Evolutionary conservation across 2,888 invertebrate genomes (phyloP).

Genomic region (Frankliniella intonsa): DNA sequence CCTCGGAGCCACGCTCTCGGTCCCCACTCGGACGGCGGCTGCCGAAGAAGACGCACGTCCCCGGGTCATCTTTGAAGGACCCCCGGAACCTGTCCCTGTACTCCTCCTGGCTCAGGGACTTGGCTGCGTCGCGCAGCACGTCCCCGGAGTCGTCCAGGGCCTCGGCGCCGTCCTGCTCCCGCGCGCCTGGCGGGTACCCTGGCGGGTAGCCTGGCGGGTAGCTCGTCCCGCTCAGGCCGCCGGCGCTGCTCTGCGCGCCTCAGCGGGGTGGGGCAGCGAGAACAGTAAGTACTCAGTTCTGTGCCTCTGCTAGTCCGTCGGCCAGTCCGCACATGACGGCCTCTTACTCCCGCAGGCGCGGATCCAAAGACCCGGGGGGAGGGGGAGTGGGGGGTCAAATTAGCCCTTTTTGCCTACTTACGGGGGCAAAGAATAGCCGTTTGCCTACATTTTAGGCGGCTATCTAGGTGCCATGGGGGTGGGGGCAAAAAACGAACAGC

Average conservation of each 20-base stretch:
- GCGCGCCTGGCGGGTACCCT: neutral
- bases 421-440: too few species aligned
- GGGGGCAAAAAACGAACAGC: too few species aligned
- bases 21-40: neutral
- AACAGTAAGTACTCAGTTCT: too few species aligned
- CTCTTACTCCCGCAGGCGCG: too few species aligned
- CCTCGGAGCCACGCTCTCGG: neutral
- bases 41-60: neutral
- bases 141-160: neutral
- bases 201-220: neutral
- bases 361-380: too few species aligned
- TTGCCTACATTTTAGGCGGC: too few species aligned
- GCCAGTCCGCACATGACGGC: too few species aligned
- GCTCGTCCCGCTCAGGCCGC: neutral
- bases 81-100: neutral
- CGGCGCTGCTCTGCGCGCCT: neutral
- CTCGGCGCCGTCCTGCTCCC: neutral
- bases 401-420: too few species aligned
- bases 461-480: too few species aligned
- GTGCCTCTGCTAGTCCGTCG: too few species aligned
- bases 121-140: neutral
- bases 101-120: neutral
- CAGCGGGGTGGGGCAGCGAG: neutral
- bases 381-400: too few species aligned
- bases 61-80: neutral